phyloP scores from a whole-genome alignment of 2,888 invertebrate species.

The Cheilosia vernalis region DNA sequence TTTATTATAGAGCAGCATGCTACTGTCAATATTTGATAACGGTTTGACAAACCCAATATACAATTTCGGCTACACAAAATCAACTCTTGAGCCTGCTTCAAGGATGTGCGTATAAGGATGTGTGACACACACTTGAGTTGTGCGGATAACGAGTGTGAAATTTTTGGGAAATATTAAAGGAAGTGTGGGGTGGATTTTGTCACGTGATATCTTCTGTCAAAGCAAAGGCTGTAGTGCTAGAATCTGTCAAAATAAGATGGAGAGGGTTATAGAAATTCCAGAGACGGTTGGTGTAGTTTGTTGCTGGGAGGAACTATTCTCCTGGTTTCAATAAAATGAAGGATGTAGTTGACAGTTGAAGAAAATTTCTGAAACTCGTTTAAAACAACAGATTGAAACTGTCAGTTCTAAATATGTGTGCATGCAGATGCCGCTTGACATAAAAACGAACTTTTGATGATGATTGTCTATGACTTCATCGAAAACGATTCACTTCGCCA shows the following conservation, averaged over 20 bases:
- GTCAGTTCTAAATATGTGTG: no score
- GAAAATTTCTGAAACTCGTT: no score
- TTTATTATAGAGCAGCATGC: neutral
- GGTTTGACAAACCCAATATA: constrained; percentile 28
- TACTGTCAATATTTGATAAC: constrained; percentile 42
- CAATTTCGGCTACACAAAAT: constrained; percentile 2
- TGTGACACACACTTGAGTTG: constrained; percentile 2
- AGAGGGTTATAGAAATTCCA: neutral
- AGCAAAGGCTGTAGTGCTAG: neutral
- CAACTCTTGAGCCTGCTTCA: constrained; percentile 9
- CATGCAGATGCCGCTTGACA: no score
- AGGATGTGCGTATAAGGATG: constrained; percentile 11
- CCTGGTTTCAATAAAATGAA: neutral
- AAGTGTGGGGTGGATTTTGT: constrained; percentile 23
- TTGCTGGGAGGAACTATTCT: neutral
- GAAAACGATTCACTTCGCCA: no score
- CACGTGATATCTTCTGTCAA: constrained; percentile 26
- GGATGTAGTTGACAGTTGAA: no score
- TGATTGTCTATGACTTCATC: no score
- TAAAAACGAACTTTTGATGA: no score
- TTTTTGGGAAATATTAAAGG: constrained; percentile 7
- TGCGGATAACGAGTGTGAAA: neutral
- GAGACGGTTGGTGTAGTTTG: neutral
- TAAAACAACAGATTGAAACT: no score
- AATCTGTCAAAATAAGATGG: neutral